Percentiles rank a stretch among this genome's conserved stretches.
phyloP scores from a whole-genome alignment of 64 coral and sea anemone species.

The Dendronephthya gigantea region DNA sequence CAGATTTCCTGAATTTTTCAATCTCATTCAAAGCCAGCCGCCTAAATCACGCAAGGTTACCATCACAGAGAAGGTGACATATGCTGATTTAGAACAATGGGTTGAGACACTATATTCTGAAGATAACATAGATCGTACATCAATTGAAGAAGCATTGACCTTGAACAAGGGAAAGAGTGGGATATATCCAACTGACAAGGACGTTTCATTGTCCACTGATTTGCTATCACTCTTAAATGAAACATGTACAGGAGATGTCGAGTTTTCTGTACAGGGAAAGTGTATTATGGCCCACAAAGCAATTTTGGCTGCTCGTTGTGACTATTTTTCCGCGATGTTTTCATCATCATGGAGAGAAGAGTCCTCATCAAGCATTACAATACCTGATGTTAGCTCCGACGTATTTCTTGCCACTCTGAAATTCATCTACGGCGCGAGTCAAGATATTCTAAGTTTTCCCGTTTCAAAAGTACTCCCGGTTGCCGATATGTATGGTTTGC shows the following conservation, averaged over 20 bases:
- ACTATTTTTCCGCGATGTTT: neutral
- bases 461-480: neutral
- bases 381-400: neutral
- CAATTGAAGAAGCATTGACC: neutral
- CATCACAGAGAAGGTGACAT: neutral
- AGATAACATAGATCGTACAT: neutral
- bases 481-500: constrained; percentile 8
- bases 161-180: neutral
- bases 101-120: neutral
- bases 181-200: neutral
- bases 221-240: neutral
- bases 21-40: neutral
- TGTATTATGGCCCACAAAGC: neutral
- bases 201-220: neutral
- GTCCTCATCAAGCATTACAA: neutral
- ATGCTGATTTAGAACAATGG: neutral
- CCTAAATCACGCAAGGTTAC: neutral
- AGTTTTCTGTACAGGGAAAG: neutral
- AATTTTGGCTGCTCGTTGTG: neutral
- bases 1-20: neutral
- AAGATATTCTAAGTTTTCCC: neutral
- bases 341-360: neutral
- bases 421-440: neutral
- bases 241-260: neutral
- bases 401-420: neutral